phyloP scores from a whole-genome alignment of 1,140 invertebrate genomes.

The Aethina tumida region DNA sequence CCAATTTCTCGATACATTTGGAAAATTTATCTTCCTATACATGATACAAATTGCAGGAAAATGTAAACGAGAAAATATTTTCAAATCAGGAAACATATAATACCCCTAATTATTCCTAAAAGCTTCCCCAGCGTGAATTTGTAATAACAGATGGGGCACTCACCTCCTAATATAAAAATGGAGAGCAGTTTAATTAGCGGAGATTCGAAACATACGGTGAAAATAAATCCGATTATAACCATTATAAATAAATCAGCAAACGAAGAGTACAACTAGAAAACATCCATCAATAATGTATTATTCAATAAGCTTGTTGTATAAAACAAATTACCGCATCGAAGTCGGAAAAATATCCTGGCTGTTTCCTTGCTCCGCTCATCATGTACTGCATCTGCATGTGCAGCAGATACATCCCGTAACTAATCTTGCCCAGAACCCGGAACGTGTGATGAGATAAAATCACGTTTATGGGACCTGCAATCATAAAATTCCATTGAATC shows the following conservation, averaged over 20 bases:
- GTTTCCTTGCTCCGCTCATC: conserved; percentile 22
- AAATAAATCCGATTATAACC: conserved; percentile 18
- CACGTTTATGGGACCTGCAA: conserved; percentile 22
- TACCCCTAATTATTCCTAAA: no score
- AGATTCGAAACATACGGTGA: conserved; percentile 17
- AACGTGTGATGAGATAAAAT: conserved; percentile 19
- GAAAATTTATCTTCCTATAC: no score
- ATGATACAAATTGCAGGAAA: no score
- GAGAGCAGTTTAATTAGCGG: conserved; percentile 13
- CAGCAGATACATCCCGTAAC: conserved; percentile 22
- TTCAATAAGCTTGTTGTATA: neutral
- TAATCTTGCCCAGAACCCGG: conserved; percentile 18
- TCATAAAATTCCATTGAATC: no score
- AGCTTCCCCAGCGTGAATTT: no score
- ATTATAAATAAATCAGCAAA: conserved; percentile 18
- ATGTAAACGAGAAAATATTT: no score
- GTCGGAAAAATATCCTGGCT: conserved; percentile 23
- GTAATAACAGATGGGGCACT: no score
- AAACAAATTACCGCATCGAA: conserved; percentile 16
- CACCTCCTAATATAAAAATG: no score
- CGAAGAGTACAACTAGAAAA: conserved; percentile 17
- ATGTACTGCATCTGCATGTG: conserved; percentile 24
- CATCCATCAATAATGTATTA: conserved; percentile 6
- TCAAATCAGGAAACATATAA: no score
- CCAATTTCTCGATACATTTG: no score